Evolutionary conservation across 2,113 vertebrate genomes (phyloP).

Genomic region (Strix aluco): DNA sequence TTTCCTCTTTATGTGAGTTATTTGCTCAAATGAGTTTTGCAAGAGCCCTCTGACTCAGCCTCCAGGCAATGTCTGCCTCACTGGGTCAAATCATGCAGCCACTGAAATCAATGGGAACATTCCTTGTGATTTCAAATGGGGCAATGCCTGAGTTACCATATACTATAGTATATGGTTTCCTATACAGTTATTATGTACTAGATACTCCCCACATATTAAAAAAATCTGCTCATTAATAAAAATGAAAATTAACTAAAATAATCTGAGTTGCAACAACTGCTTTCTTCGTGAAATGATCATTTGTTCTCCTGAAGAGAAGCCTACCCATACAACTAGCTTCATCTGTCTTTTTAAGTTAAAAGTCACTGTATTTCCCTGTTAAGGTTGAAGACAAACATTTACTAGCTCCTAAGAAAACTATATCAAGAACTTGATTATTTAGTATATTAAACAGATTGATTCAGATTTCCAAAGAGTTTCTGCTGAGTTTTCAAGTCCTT

Average conservation of each 20-base stretch:
- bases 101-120: not conserved
- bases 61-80: not conserved
- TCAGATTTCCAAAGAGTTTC: not conserved
- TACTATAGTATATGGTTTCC: not conserved
- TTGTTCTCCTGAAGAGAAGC: not conserved
- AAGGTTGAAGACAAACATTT: not conserved
- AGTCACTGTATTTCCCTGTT: not conserved
- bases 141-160: not conserved
- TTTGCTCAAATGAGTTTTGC: not conserved
- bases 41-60: not conserved
- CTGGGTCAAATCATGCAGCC: not conserved
- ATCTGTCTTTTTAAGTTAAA: not conserved
- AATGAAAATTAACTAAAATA: not conserved
- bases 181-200: not conserved
- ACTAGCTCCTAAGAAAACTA: not conserved
- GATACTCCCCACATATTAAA: not conserved
- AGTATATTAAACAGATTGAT: not conserved
- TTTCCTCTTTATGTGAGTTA: conserved; percentile 10
- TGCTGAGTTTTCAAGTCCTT: not conserved
- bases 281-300: not conserved
- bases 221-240: not conserved
- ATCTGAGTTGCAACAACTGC: not conserved
- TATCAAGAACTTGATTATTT: not conserved
- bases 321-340: not conserved
- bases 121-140: not conserved